These are phyloP conservation scores for Gnatocerus cornutus DNA, from an alignment of 2,888 invertebrate species.

Conservation along the genomic window DNA sequence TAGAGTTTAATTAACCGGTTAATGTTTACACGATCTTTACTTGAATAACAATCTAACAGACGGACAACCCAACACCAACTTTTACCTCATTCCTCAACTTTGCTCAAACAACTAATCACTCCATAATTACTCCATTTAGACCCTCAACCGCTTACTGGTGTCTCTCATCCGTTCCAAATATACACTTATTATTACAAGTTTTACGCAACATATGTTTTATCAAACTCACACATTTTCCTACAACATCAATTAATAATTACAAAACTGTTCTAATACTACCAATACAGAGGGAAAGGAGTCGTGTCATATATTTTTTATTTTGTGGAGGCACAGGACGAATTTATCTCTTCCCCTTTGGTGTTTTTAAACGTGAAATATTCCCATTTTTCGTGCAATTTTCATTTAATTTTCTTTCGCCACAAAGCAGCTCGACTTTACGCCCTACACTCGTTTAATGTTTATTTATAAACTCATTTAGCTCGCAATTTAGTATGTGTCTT, in stretches of 20 bases:
- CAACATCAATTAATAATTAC: too few species aligned
- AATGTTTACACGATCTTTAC: conserved; percentile 60
- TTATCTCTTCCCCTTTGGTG: too few species aligned
- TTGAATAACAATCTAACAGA: conserved; percentile 26
- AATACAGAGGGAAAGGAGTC: too few species aligned
- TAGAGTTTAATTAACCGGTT: conserved; percentile 61
- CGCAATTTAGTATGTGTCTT: conserved; percentile 1
- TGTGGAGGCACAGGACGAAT: too few species aligned
- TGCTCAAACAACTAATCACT: conserved; percentile 25
- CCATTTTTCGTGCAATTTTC: neutral
- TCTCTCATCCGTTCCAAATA: neutral
- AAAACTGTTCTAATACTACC: too few species aligned
- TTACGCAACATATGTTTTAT: too few species aligned
- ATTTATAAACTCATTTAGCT: neutral
- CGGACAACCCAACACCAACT: conserved; percentile 26
- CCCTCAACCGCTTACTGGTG: conserved; percentile 14
- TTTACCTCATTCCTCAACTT: conserved; percentile 36
- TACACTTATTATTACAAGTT: too few species aligned
- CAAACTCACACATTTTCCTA: too few species aligned
- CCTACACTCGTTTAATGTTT: neutral
- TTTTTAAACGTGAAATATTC: neutral
- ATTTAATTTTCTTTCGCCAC: neutral
- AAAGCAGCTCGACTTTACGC: neutral
- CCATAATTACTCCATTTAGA: conserved; percentile 27
- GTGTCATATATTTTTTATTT: too few species aligned